Conservation (phyloP, 1,140 invertebrate genomes). For the Cydia strobilella region DNA sequence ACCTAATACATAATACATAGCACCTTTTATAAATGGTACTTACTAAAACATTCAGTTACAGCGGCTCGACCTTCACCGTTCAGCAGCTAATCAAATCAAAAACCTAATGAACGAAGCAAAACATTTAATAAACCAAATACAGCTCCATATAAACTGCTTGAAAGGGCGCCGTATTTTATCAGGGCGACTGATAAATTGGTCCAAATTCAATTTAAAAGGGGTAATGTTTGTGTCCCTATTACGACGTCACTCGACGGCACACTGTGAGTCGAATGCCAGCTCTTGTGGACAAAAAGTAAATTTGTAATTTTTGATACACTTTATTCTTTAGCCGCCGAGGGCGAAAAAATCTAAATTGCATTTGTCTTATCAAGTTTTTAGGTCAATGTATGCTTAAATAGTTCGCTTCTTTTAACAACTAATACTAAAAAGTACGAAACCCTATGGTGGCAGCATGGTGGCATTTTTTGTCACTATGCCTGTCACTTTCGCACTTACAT, state of each 20-base stretch:
- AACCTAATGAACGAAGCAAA: constrained; percentile 10
- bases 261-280: background rate
- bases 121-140: constrained; percentile 14
- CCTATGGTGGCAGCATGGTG: too few species aligned
- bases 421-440: too few species aligned
- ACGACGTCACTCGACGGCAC: constrained; percentile 63
- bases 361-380: too few species aligned
- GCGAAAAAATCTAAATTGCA: too few species aligned
- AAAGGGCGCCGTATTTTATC: constrained; percentile 66
- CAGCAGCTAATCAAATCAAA: background rate
- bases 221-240: constrained; percentile 75
- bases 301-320: too few species aligned
- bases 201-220: constrained; percentile 78
- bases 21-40: background rate
- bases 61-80: background rate
- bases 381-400: too few species aligned
- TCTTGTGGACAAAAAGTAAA: background rate
- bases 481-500: too few species aligned
- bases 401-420: too few species aligned
- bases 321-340: too few species aligned
- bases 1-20: too few species aligned
- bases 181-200: constrained; percentile 70
- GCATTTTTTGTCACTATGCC: too few species aligned
- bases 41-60: background rate
- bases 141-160: constrained; percentile 21